Conservation (phyloP, 2,888 invertebrate genomes). For the Nomada goodeniana region DNA sequence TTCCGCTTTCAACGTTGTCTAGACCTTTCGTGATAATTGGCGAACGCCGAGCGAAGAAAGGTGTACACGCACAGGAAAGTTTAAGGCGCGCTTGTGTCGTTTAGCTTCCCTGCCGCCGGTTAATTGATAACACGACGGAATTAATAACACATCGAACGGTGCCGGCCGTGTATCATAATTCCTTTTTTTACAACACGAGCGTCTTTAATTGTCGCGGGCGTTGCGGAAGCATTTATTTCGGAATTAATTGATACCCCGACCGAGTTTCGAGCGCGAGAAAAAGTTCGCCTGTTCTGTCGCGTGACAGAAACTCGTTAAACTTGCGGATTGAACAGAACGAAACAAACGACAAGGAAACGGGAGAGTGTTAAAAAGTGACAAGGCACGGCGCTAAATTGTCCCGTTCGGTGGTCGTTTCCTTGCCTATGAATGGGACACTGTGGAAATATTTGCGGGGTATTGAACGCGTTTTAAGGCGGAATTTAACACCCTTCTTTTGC, state of each 20-base stretch:
- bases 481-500: background rate
- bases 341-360: constrained; percentile 43
- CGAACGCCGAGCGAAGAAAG: constrained; percentile 50
- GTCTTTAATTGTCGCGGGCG: constrained; percentile 11
- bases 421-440: background rate
- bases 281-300: constrained; percentile 17
- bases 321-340: constrained; percentile 42
- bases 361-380: constrained; percentile 38
- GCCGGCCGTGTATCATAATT: constrained; percentile 17
- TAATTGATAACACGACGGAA: constrained; percentile 57
- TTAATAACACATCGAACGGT: constrained; percentile 21
- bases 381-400: constrained; percentile 25
- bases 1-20: constrained; percentile 59
- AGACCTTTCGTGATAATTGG: constrained; percentile 58
- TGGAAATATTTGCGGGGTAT: background rate
- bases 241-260: constrained; percentile 53
- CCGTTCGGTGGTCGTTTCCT: constrained; percentile 1
- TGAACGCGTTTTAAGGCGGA: background rate
- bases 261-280: constrained; percentile 17
- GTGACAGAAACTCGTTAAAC: constrained; percentile 59
- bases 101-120: background rate
- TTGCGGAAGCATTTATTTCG: constrained; percentile 38
- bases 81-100: constrained; percentile 45
- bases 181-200: background rate
- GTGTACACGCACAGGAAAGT: constrained; percentile 27